These are phyloP conservation scores for Eilema depressum DNA, from an alignment of 2,888 invertebrate genomes.

Conservation along the genomic window DNA sequence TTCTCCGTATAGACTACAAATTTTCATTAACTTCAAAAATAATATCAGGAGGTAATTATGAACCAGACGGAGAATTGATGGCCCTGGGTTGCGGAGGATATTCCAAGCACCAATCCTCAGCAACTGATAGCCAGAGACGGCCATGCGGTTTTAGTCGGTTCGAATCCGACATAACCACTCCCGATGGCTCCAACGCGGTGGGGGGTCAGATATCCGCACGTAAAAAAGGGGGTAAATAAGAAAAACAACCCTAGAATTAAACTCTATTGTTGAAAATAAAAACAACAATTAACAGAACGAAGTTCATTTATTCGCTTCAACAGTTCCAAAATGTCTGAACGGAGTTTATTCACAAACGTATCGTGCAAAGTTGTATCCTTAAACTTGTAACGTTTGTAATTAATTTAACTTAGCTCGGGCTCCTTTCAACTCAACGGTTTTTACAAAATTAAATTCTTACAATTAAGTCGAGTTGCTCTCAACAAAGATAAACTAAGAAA, in stretches of 20 bases:
- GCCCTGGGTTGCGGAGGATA: too few species aligned
- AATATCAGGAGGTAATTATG: too few species aligned
- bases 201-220: too few species aligned
- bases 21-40: too few species aligned
- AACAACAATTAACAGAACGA: conserved; percentile 14
- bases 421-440: conserved; percentile 34
- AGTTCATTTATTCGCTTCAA: conserved; percentile 20
- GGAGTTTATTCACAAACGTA: conserved; percentile 35
- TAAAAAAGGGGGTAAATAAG: too few species aligned
- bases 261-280: conserved; percentile 4
- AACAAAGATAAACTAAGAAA: conserved; percentile 23
- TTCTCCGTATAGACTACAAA: too few species aligned
- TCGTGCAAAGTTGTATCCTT: conserved; percentile 26
- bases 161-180: too few species aligned
- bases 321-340: conserved; percentile 27
- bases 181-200: too few species aligned
- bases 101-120: too few species aligned
- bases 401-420: conserved; percentile 35
- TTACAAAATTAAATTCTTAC: conserved; percentile 31
- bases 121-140: too few species aligned
- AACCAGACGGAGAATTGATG: too few species aligned
- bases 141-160: too few species aligned
- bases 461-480: conserved; percentile 26
- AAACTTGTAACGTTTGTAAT: conserved; percentile 34
- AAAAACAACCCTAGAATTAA: neutral